Evolutionary conservation across 2,113 vertebrate species (phyloP), one percentile per base, ranked within the genome.

Genomic region (Holacanthus passer): DNA sequence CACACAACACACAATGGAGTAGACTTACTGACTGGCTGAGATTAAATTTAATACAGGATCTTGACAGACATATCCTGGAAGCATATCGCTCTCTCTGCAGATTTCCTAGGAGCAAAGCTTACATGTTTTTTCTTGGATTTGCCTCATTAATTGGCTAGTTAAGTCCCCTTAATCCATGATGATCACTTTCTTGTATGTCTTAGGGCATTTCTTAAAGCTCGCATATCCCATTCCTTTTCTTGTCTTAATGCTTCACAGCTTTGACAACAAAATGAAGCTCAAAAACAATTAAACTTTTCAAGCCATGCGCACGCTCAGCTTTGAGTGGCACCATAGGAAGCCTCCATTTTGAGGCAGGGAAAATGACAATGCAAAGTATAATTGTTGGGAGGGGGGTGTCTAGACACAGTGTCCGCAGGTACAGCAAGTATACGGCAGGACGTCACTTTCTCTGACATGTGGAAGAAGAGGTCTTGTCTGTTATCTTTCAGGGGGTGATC

Each of bases 21-120:
- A 91, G 91, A 91, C 89, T 93, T 83, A 89, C 86, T 91, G 90
- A 93, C 91, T 94, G 92, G 92, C 89, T 92, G 89, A 96, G 95
- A 96, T 97, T 96, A 96, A 96, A 97, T 96, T 95, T 95, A 96
- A 97, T 97, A 95, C 92, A 92, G 74, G 89, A 90, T 89, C 95
- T 95, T 97, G 97, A 98, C 96, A 97, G 96, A 97, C 91, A 79
- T 96, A 97, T 97, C 95, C 96, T 97, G 96, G 95, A 97, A 95
- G 91, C 87, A 90, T 93, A 91, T 95, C 92, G 89, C 83, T 90
- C 83, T 72, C 82, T 81, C 81, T 69, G 84, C 84, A 88, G 92
- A 91, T 94, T 95, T 94, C 91, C 94, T 87, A 86, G 90, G 43
- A 93, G 89, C 88, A 93, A 93, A 92, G 88, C 91, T 95, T 94